Percentiles rank a stretch among this genome's conserved stretches.
Evolutionary conservation across 2,888 invertebrate genomes (phyloP).

Genomic region (Chironomus tentans): DNA sequence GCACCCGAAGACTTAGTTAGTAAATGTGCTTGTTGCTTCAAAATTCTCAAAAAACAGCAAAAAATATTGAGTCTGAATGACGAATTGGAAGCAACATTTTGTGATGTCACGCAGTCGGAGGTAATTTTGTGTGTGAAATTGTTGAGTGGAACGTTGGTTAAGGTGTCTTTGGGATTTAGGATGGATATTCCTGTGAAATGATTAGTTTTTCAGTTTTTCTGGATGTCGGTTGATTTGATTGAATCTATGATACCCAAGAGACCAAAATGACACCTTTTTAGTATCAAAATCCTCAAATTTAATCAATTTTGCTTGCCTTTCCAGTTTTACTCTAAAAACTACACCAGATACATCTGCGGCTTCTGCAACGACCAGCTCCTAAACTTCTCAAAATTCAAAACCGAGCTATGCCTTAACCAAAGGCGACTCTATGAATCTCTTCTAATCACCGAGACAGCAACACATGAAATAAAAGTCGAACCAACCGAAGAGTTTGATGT

Average conservation of each 20-base stretch:
- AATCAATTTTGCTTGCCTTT: too few relatives aligned
- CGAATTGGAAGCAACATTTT: neutral
- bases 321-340: neutral
- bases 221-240: too few relatives aligned
- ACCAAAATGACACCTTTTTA: too few relatives aligned
- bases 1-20: neutral
- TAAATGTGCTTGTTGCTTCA: neutral
- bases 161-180: too few relatives aligned
- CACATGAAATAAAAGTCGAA: neutral
- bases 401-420: neutral
- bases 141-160: too few relatives aligned
- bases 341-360: neutral
- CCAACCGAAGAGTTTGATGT: neutral
- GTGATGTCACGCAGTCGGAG: neutral
- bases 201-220: too few relatives aligned
- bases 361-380: neutral
- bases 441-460: neutral
- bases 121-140: neutral
- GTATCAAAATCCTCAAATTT: too few relatives aligned
- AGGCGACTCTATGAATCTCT: neutral
- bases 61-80: neutral
- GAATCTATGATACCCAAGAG: too few relatives aligned
- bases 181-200: too few relatives aligned
- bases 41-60: neutral
- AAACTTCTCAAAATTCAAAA: neutral